Conservation (phyloP, 2,888 invertebrate species). For the Nowickia ferox region DNA sequence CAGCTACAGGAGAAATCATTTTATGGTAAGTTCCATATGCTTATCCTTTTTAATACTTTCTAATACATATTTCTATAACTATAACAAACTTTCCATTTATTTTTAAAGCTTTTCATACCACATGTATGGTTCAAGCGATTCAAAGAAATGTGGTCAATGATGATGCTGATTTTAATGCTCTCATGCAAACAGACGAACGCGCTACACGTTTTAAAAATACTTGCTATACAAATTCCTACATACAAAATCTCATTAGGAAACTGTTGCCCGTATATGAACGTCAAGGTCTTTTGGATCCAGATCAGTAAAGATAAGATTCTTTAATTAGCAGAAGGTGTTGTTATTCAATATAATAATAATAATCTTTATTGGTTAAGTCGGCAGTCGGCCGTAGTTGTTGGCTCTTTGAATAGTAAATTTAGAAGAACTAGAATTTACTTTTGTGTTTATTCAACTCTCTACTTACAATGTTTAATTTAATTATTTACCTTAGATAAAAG, state of each 20-base stretch:
- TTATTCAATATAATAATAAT: conserved; percentile 12
- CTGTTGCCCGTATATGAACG: conserved; percentile 80
- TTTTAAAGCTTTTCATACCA: conserved; percentile 78
- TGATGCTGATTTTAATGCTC: conserved; percentile 81
- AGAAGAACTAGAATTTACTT: neutral
- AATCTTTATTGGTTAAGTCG: conserved; percentile 33
- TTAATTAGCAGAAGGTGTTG: neutral
- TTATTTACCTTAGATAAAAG: conserved; percentile 1
- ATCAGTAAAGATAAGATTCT: conserved; percentile 73
- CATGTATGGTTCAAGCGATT: conserved; percentile 78
- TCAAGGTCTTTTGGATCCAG: conserved; percentile 79
- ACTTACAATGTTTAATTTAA: conserved; percentile 1
- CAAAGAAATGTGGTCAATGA: conserved; percentile 79
- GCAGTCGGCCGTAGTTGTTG: conserved; percentile 20
- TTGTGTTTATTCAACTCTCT: too few species aligned
- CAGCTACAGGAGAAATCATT: conserved; percentile 74
- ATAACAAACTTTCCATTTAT: neutral
- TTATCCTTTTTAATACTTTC: neutral
- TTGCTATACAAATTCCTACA: conserved; percentile 78
- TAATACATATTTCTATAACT: neutral
- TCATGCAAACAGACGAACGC: conserved; percentile 79
- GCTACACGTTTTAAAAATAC: conserved; percentile 78
- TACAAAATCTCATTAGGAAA: conserved; percentile 77
- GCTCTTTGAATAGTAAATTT: conserved; percentile 5
- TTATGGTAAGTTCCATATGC: conserved; percentile 73